Percentiles rank a stretch among this genome's conserved stretches.
Conservation (phyloP, 2,113 vertebrate species). For the Microcebus tavaratra region DNA sequence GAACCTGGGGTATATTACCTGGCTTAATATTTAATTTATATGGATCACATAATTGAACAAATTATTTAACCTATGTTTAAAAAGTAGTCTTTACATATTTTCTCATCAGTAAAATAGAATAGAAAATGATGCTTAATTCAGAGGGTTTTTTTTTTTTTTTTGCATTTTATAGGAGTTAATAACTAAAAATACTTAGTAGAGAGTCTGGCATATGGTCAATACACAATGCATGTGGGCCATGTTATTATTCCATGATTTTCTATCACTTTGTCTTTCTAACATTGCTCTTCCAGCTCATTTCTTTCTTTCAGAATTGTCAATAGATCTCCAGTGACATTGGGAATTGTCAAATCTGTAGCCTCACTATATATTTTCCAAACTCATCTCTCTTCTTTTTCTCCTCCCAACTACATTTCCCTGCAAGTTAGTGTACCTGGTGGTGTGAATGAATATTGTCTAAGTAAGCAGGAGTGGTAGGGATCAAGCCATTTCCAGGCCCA, state of each 20-base stretch:
- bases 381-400: not conserved
- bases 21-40: not conserved
- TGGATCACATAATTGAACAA: not conserved
- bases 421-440: not conserved
- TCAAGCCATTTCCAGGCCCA: not conserved
- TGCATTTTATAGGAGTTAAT: not conserved
- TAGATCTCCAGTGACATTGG: not conserved
- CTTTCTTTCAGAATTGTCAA: not conserved
- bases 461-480: not conserved
- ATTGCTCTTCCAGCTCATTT: not conserved
- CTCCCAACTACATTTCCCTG: not conserved
- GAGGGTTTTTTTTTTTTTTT: not conserved
- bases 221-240: not conserved
- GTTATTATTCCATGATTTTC: not conserved
- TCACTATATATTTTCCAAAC: not conserved
- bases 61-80: not conserved
- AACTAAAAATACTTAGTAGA: not conserved
- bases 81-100: not conserved
- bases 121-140: not conserved
- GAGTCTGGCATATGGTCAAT: not conserved
- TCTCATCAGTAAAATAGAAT: not conserved
- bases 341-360: not conserved
- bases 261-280: not conserved
- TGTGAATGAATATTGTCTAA: not conserved
- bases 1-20: not conserved